Percentiles rank a stretch among this genome's conserved stretches.
Conservation (phyloP, 2,888 invertebrate genomes). For the Pammene aurita region DNA sequence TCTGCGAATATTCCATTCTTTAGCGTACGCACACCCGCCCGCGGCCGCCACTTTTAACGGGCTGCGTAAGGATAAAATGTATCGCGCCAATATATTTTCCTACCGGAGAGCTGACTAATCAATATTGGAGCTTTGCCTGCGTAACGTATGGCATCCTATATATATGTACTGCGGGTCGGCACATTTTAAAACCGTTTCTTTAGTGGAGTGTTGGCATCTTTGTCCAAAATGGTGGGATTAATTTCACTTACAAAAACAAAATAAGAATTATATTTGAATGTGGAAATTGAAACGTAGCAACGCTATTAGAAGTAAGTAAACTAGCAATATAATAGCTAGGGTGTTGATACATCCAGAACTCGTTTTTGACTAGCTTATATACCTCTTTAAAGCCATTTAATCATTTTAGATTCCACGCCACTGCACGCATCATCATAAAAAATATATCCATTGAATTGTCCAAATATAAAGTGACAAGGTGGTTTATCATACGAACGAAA, state of each 20-base stretch:
- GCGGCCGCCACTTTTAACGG: conserved; percentile 39
- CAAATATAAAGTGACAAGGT: too few relatives aligned
- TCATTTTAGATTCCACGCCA: not conserved
- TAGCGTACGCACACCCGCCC: conserved; percentile 30
- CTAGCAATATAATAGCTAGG: too few relatives aligned
- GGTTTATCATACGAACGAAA: too few relatives aligned
- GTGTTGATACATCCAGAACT: not conserved
- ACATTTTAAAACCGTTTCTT: conserved; percentile 4
- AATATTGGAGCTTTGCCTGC: conserved; percentile 33
- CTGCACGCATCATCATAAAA: too few relatives aligned
- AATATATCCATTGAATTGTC: too few relatives aligned
- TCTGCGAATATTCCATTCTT: conserved; percentile 49
- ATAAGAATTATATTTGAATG: not conserved
- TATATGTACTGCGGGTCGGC: conserved; percentile 2
- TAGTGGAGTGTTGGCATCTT: too few relatives aligned
- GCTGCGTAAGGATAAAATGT: conserved; percentile 36
- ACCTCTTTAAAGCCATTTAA: not conserved
- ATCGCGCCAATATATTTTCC: conserved; percentile 39
- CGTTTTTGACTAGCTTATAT: not conserved
- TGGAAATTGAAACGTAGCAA: not conserved
- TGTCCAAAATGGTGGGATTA: not conserved
- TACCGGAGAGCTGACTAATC: conserved; percentile 36
- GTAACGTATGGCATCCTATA: conserved; percentile 21
- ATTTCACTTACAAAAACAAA: not conserved
- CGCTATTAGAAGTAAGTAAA: too few relatives aligned